phyloP scores from a whole-genome alignment of 2,888 invertebrate genomes.

The Hypomecis punctinalis region DNA sequence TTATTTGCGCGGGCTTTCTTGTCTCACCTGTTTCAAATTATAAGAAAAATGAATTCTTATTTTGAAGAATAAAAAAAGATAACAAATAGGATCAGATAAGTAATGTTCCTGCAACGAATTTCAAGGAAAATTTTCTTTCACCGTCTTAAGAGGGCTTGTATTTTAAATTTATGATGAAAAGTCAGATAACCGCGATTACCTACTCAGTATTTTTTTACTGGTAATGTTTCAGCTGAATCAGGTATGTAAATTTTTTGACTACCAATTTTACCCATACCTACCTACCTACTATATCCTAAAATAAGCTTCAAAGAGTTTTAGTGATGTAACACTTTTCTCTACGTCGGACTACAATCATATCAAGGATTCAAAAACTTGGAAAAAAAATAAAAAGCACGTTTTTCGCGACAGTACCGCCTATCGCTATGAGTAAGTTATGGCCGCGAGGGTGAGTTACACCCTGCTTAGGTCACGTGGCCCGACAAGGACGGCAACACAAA shows the following conservation, averaged over 20 bases:
- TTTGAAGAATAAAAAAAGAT: background rate
- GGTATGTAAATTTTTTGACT: too few species aligned
- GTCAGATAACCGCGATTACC: too few species aligned
- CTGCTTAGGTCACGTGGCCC: slow-evolving; percentile 84
- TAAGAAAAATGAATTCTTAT: background rate
- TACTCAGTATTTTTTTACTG: too few species aligned
- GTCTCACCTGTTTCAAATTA: background rate
- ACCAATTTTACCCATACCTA: too few species aligned
- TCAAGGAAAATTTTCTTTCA: background rate
- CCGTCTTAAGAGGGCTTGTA: too few species aligned
- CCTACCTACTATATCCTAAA: too few species aligned
- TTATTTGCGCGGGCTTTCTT: background rate
- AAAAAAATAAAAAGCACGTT: slow-evolving; percentile 74
- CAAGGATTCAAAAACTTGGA: background rate
- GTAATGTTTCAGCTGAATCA: too few species aligned
- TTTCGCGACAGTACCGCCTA: slow-evolving; percentile 83
- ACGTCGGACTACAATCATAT: background rate
- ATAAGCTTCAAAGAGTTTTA: too few species aligned
- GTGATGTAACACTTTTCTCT: too few species aligned
- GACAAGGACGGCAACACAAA: slow-evolving; percentile 69
- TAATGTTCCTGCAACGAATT: background rate
- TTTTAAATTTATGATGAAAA: too few species aligned
- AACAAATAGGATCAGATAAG: background rate
- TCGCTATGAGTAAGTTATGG: slow-evolving; percentile 85
- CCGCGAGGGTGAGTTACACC: slow-evolving; percentile 85